Evolutionary conservation across 2,888 invertebrate genomes (phyloP), one percentile per base, ranked within the genome.

Genomic region (Synergus laeviventris): DNA sequence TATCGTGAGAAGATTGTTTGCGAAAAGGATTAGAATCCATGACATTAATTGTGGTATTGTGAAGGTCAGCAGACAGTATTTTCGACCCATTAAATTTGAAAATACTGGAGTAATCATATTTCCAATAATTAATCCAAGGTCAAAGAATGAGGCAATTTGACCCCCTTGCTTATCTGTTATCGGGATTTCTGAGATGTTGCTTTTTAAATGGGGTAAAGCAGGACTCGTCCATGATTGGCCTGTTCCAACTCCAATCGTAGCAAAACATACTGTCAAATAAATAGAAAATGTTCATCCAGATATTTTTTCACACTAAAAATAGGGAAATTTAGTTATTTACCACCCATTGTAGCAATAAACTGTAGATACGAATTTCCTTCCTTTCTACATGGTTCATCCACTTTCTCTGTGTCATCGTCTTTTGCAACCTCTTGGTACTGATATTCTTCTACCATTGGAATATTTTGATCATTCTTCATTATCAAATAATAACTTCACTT

Each of bases 111-210:
- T 86, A 39, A 88, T 61, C 8, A 89, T 45, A 0, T 87, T 87
- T 7, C 88, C 88, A 16, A 86, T 59, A 14, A 87, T 83, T 5
- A 85, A 84, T 14, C 88, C 88, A 0, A 89, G 83, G 2, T 86
- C 86, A 81, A 88, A 86, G 54, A 88, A 79, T 9, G 89, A 88
- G 4, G 85, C 87, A 14, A 89, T 84, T 89, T 88, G 89, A 14
- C 88, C 85, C 21, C 87, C 86, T 74, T 89, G 85, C 42, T 81
- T 82, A 59, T 81, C 76, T 5, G 87, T 87, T 66, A 89, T 85
- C 5, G 85, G 81, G 73, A 87, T 83, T 18, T 83, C 81, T 3
- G 87, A 83, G 31, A 83, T 76, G 0, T 85, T 81, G 4, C 83
- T 79, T n/a, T 85, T 83, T 9, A 89, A 81, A 45, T 86, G 83